Conservation (phyloP, 2,888 invertebrate species). For the Leptinotarsa tumamoca region DNA sequence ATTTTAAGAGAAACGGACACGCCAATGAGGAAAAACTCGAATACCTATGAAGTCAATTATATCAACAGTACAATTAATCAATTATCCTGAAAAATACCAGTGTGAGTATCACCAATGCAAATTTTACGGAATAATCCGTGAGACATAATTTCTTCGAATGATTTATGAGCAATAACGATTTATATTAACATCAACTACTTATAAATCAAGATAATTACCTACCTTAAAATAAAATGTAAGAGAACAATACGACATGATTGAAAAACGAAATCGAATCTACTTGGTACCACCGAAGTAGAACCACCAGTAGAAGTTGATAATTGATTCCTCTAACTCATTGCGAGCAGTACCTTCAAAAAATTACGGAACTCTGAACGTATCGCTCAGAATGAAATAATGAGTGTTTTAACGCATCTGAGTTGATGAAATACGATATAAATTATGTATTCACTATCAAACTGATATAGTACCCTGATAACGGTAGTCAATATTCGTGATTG, state of each 20-base stretch:
- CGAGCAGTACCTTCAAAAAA: not conserved
- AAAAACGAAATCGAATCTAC: constrained; percentile 6
- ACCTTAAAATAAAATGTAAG: constrained; percentile 1
- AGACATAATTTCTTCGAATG: constrained; percentile 3
- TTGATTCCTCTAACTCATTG: not conserved
- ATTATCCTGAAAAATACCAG: not conserved
- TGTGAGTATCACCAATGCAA: not conserved
- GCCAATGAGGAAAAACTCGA: not conserved
- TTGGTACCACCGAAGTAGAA: constrained; percentile 1
- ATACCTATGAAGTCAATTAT: not conserved
- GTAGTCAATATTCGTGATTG: no score
- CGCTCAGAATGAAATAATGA: not conserved
- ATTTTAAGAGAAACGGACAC: no score
- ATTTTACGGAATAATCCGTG: constrained; percentile 19
- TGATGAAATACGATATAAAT: no score
- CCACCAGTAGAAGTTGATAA: not conserved
- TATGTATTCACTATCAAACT: no score
- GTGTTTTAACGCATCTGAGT: not conserved
- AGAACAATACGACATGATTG: not conserved
- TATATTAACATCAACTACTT: constrained; percentile 3
- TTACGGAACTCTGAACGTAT: not conserved
- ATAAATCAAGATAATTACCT: constrained; percentile 4
- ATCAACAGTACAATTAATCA: constrained; percentile 2
- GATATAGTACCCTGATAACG: no score
- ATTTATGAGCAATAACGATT: constrained; percentile 15